A percentile compares a stretch with the other conserved stretches of the same genome.
Evolutionary conservation across 2,888 invertebrate species (phyloP).

Genomic region (Eurytoma adleriae): DNA sequence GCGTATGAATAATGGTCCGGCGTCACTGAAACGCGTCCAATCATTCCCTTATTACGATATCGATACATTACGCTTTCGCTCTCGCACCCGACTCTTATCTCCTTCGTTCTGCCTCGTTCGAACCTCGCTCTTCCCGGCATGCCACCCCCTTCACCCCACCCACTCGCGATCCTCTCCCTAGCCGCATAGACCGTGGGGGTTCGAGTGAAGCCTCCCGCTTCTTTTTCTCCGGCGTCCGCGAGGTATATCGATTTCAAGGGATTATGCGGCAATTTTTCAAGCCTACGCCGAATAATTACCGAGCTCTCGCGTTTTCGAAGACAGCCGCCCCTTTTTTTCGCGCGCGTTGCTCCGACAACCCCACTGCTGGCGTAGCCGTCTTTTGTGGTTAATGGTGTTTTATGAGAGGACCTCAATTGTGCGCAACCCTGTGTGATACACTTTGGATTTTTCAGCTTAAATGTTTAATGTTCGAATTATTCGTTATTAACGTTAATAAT

Average conservation of each 20-base stretch:
- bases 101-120: constrained; percentile 31
- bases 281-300: constrained; percentile 73
- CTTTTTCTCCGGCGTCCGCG: constrained; percentile 38
- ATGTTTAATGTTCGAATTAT: too few relatives aligned
- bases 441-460: too few relatives aligned
- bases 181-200: constrained; percentile 44
- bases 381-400: constrained; percentile 48
- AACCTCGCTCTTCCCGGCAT: too few relatives aligned
- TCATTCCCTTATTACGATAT: constrained; percentile 75
- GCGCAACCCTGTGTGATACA: too few relatives aligned
- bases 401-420: constrained; percentile 15
- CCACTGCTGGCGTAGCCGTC: not conserved
- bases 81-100: constrained; percentile 37
- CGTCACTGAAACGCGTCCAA: constrained; percentile 69
- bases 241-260: constrained; percentile 70
- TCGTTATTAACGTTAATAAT: too few relatives aligned
- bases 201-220: not conserved
- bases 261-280: constrained; percentile 75
- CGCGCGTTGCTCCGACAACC: not conserved
- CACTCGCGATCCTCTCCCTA: constrained; percentile 24
- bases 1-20: constrained; percentile 70
- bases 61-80: constrained; percentile 70
- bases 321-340: not conserved
- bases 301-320: constrained; percentile 39
- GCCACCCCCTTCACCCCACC: constrained; percentile 20